Conservation (phyloP, 2,113 vertebrate species). For the Mustelus asterias region DNA sequence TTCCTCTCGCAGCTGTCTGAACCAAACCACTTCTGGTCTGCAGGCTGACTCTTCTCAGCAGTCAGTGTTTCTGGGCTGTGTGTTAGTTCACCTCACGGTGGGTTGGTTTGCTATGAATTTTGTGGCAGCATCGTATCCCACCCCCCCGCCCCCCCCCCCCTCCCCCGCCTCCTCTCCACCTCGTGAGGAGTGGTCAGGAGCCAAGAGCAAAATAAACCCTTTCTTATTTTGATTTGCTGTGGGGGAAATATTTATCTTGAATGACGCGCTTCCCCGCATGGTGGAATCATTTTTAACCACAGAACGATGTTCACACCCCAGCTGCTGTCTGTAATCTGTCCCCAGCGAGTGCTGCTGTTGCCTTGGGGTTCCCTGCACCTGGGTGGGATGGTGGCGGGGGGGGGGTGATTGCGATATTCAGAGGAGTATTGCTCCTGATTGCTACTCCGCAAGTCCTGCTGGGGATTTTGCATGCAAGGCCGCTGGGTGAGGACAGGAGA, state of each 20-base stretch:
- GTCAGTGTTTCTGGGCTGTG: background rate
- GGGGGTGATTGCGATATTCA: background rate
- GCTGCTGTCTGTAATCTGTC: background rate
- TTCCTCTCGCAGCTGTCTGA: background rate
- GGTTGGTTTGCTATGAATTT: background rate
- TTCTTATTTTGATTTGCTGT: background rate
- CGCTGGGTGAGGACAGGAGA: background rate
- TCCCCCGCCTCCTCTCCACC: no score
- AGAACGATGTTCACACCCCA: background rate
- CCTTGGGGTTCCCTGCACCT: no score
- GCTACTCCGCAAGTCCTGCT: background rate
- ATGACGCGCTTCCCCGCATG: background rate
- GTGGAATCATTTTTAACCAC: background rate
- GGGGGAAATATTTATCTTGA: background rate
- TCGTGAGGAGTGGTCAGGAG: background rate
- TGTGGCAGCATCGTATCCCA: background rate
- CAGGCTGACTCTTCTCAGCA: background rate
- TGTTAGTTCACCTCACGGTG: background rate
- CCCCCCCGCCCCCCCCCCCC: background rate
- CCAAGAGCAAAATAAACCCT: background rate
- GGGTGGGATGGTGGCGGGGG: background rate
- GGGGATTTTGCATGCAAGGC: background rate
- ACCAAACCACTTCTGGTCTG: background rate
- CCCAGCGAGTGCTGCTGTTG: background rate
- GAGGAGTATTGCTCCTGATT: background rate